Base-by-base conservation (phyloP, 2,113 vertebrate genomes). In the Urocitellus parryii region DNA sequence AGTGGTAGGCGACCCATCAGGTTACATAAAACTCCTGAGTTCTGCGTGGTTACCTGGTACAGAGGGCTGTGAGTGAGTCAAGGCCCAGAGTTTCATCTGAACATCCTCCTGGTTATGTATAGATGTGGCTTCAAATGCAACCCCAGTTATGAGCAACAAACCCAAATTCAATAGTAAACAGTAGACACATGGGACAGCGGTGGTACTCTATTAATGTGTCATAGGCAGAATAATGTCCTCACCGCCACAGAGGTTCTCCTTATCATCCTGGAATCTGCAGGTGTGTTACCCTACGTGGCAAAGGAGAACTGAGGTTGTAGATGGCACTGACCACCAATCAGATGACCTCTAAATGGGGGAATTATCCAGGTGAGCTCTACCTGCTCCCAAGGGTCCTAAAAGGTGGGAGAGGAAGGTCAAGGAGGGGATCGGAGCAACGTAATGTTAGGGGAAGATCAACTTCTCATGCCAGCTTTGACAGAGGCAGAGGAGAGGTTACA, bases 271-370 rank as follows among this genome's bases (percentile, higher is more conserved):
- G 27, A 53, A 5, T 37, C 25, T 37, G 6, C 0, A 8, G 56
- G 10, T 5, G 6, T n/a, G 32, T 76, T 8, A 56, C n/a, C 0
- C 6, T 2, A 9, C 7, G 4, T 24, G 39, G 37, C 45, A 63
- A 63, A 82, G 65, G 51, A 51, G 53, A 68, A 16, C 9, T 8
- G 32, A 70, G 29, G n/a, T 3, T 27, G 39, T 25, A 12, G 34
- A 20, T 45, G 32, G 39, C 22, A 27, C 25, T 27, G 32, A 5
- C 27, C 17, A 34, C 16, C 24, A 37, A n/a, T 77, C 32, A 34
- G 68, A 37, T 39, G 84, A n/a, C 65, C 67, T 37, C 20, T n/a
- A 34, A 20, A 27, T 3, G 20, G 74, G 27, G 25, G 37, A n/a
- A 45, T n/a, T 53, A 48, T 86, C 45, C 16, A 74, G 4, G 25